Evolutionary conservation across 2,888 invertebrate genomes (phyloP), one percentile per base, ranked within the genome.

Genomic region (Lepetodrilus schrolli): DNA sequence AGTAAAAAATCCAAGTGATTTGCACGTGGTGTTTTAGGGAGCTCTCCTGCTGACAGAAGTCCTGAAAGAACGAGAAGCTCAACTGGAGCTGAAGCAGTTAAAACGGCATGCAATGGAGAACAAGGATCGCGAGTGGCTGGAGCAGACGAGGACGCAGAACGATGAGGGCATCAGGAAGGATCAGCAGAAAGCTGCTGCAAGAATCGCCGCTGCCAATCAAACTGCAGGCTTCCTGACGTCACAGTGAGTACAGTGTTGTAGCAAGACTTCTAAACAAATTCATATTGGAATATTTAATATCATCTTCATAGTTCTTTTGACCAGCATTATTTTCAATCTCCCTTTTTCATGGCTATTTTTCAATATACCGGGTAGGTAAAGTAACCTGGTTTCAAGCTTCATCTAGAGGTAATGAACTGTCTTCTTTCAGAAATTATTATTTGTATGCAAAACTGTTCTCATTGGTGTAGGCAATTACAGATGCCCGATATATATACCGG

Each of bases 51-150:
- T 90, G 70, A 87, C 90, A 3, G 91, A 91, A 78, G 90, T 90
- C 4, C 80, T 91, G 72, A 91, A 90, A 76, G 90, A 91, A 77
- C 83, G 91, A 21, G 90, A 91, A 48, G 90, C 90, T 34, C 91
- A 91, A 78, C 51, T 91, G 4, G 90, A 91, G 74, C 81, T 91
- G 66, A 90, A 90, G 71, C 78, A 82, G 58, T 79, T 90, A 50
- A 86, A 84, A 79, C 85, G 79, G 43, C 76, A 78, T 68, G 89
- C 86, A 2, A 82, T 73, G 20, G 78, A 80, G 38, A 86, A 84
- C 4, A 78, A 84, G 72, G 90, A 89, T 58, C 72, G 80, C 37
- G 86, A 87, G 48, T 86, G 83, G 81, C 71, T 86, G 26, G 83
- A 86, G 37, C 75, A 78, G 20, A 81, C 80, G 20, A 80, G 77